phyloP scores from a whole-genome alignment of 2,113 vertebrate species.

The Serilophus lunatus region DNA sequence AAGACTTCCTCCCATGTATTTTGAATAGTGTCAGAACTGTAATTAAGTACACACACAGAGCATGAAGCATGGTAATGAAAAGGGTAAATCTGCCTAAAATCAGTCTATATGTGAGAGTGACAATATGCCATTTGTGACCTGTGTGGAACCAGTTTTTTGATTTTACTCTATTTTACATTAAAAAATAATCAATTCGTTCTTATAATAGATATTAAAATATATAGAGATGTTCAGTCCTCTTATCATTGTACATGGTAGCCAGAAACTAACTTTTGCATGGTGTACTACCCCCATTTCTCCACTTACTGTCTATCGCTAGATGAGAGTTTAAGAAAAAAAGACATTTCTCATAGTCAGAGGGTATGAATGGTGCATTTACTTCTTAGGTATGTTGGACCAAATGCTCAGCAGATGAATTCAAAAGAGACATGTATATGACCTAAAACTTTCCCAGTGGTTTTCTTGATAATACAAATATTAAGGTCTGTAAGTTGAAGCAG shows the following conservation, averaged over 20 bases:
- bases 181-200: not conserved
- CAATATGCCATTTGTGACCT: not conserved
- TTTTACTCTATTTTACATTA: not conserved
- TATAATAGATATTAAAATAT: not conserved
- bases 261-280: not conserved
- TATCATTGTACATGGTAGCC: not conserved
- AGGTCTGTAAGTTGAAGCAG: not conserved
- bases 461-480: not conserved
- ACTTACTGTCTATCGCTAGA: not conserved
- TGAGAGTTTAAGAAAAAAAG: not conserved
- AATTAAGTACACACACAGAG: not conserved
- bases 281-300: not conserved
- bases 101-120: not conserved
- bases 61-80: not conserved
- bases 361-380: not conserved
- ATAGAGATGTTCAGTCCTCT: not conserved
- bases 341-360: not conserved
- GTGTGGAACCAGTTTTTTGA: not conserved
- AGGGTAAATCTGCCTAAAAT: not conserved
- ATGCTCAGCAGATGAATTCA: not conserved
- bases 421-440: not conserved
- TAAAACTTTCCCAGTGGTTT: not conserved
- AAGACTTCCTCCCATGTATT: not conserved
- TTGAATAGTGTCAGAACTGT: not conserved
- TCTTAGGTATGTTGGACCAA: not conserved